Evolutionary conservation across 2,113 vertebrate genomes (phyloP), one percentile per base, ranked within the genome.

Genomic region (Excalfactoria chinensis): DNA sequence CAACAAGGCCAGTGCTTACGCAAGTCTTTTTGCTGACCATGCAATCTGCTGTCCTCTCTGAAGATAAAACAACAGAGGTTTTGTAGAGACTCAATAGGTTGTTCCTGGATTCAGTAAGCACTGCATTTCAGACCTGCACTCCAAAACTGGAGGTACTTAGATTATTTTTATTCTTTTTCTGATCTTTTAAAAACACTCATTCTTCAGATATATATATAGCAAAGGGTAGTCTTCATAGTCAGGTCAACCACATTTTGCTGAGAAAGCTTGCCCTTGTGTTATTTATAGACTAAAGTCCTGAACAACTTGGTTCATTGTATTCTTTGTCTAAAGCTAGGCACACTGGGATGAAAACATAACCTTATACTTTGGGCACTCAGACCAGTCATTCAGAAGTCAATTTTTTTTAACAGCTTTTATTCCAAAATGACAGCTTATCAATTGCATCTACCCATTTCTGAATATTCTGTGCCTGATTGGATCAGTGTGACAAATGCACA

Each of bases 151-250:
- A 55, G 59, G 21, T n/a, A 35, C 34, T 44, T 75, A 56, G 11
- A 43, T 81, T 82, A 76, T 82, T 86, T 82, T 92, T 91, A 37
- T 68, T 72, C 35, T 64, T 77, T 22, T 44, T 75, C 55, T 64
- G 35, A 78, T 93, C 44, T 66, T 64, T 93, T 67, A 7, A 71
- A 90, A 95, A 88, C 51, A 70, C 32, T 86, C 5, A 5, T 70
- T 90, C 69, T 76, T 70, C 70, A 84, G 37, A 62, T 37, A 37
- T 97, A 60, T 95, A 95, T 94, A 95, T 90, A 96, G 40, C 56
- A 82, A 91, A 90, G 10, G 11, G 55, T 64, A 84, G 48, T 69
- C 51, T 89, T 88, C 53, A 59, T 34, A 75, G 59, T 80, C 49
- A 77, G 66, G 81, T 85, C 80, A 94, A 75, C 58, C 40, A 70